Evolutionary conservation across 2,113 vertebrate genomes (phyloP), one percentile per base, ranked within the genome.

Genomic region (Melierax canorus): DNA sequence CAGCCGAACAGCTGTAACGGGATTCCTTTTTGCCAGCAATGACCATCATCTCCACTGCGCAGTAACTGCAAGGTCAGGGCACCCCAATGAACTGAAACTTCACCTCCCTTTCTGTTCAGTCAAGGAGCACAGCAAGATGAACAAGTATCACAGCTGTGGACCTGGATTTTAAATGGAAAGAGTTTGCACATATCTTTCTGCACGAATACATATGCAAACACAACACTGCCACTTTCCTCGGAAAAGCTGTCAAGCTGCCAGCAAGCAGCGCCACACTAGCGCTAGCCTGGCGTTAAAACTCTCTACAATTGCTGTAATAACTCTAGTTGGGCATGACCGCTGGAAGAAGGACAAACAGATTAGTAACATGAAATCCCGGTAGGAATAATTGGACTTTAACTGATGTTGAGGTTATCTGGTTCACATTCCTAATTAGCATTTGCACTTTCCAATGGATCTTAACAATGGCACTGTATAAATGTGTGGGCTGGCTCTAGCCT

Each of bases 281-380:
- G 10, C 56, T n/a, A 81, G 84, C 36, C 34, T 39, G 66, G 84
- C 13, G 2, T 48, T 59, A 79, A 82, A 82, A 43, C 82, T 82
- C 87, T 21, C 48, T 4, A 72, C 48, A 92, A 85, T 79, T 82
- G 81, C 81, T 94, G 74, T 58, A 95, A 78, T 87, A 94, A 91
- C 69, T 88, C 74, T 2, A 30, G 66, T 50, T 50, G 73, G 87
- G 76, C 86, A 87, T 5, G 0, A 59, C 4, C 0, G 0, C 46
- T 94, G 89, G 86, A 91, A 77, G 71, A 50, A 80, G 77, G 92
- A 96, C 91, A 91, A 96, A 94, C 38, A 94, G 94, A 96, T 94
- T 85, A 94, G 77, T 78, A 78, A 82, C 87, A 75, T 68, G 62
- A 81, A 95, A 93, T 82, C 85, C 84, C 1, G 0, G 60, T 18